A percentile compares a stretch with the other conserved stretches of the same genome.
Evolutionary conservation across 2,113 vertebrate species (phyloP).

Genomic region (Notarius lentiginosus): DNA sequence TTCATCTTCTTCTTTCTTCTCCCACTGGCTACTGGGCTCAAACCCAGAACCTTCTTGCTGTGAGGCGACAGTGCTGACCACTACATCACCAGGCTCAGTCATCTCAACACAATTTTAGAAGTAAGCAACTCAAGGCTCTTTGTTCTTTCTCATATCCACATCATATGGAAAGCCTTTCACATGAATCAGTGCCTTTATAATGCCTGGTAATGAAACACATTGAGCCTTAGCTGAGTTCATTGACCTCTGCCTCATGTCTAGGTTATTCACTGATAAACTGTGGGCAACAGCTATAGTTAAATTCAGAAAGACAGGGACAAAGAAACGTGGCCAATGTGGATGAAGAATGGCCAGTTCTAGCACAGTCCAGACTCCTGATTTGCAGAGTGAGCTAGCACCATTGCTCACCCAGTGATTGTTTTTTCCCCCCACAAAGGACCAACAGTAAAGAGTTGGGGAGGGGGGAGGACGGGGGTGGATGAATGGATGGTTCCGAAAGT

Average conservation of each 20-base stretch:
- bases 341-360: constrained; percentile 67
- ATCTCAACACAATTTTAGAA: background rate
- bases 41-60: no score
- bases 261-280: constrained; percentile 5
- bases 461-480: constrained; percentile 41
- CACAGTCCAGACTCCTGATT: constrained; percentile 62
- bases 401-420: constrained; percentile 70
- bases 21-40: no score
- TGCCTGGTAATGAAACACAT: constrained; percentile 13
- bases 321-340: constrained; percentile 29
- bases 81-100: background rate
- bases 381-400: constrained; percentile 41
- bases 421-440: constrained; percentile 64
- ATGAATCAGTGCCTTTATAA: background rate
- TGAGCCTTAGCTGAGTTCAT: constrained; percentile 13
- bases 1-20: no score
- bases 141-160: background rate
- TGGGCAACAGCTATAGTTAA: constrained; percentile 17
- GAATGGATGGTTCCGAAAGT: constrained; percentile 66
- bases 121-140: background rate
- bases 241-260: constrained; percentile 29
- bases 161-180: background rate
- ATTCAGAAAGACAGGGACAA: constrained; percentile 30
- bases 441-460: constrained; percentile 23
- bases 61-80: no score